Base-by-base conservation (phyloP, 2,888 invertebrate species). In the Agrochola lychnidis region DNA sequence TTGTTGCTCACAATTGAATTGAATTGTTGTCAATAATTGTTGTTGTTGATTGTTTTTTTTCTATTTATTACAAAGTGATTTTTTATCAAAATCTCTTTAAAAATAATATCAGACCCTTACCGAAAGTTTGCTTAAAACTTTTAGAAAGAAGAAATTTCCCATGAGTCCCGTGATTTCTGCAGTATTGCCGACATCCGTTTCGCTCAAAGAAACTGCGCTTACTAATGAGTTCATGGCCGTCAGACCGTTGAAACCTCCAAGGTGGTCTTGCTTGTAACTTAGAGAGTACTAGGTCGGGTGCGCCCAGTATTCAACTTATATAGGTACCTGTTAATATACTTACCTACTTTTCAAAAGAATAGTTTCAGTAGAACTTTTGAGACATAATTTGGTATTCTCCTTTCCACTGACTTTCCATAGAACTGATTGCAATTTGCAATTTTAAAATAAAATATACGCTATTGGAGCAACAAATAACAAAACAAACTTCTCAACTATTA, bases 141-240 rank as follows among this genome's bases (percentile, higher is more conserved):
- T 61, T 30, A 14, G n/a, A 53, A 61, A 45, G 4, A 42, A n/a
- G 16, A 40, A 16, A 45, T 64, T 53, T 72, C 19, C 14, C 10
- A 22, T 45, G 22, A 25, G 45, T 9, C 25, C 16, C 48, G 72
- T 42, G 36, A 68, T 80, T 70, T 73, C 72, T 53, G 48, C 36
- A 61, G 19, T 63, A 53, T 61, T 70, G 59, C 40, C 56, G n/a
- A 75, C 67, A 70, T 78, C 66, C 57, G 22, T 22, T 62, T 30
- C 14, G 25, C 62, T 79, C 69, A 84, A 79, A 75, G 59, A 7
- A 74, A 59, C 25, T 67, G 22, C 56, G 56, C 40, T 51, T 40
- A 30, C 42, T 64, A 62, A 73, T 57, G 56, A 78, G 19, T 45
- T 56, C 19, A 53, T 16, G 42, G 56, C 45, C 2, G 42, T 48